phyloP scores from a whole-genome alignment of 2,888 invertebrate species.

The Acleris sparsana region DNA sequence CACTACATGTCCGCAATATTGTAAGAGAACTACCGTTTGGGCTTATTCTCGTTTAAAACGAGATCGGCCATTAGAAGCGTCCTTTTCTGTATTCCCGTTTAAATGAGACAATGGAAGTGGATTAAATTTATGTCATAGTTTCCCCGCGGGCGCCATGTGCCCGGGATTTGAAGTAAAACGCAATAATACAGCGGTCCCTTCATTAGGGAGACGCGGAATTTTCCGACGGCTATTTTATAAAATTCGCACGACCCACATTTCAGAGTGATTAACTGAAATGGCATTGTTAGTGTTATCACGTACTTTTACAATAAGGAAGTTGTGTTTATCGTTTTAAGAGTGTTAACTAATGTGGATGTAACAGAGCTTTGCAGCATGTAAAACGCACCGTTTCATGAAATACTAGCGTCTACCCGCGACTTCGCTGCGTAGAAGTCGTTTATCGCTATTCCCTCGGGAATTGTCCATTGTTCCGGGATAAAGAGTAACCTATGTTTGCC shows the following conservation, averaged over 20 bases:
- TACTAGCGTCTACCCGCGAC: too few relatives aligned
- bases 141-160: constrained; percentile 47
- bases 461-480: too few relatives aligned
- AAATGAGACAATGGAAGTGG: constrained; percentile 51
- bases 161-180: constrained; percentile 48
- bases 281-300: constrained; percentile 27
- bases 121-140: constrained; percentile 58
- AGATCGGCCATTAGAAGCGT: constrained; percentile 11
- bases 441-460: too few relatives aligned
- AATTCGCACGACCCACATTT: constrained; percentile 34
- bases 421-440: too few relatives aligned
- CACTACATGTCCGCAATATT: too few relatives aligned
- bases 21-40: neutral
- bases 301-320: constrained; percentile 14
- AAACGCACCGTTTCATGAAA: too few relatives aligned
- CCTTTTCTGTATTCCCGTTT: constrained; percentile 39
- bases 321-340: constrained; percentile 6
- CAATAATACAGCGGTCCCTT: constrained; percentile 57
- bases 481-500: too few relatives aligned
- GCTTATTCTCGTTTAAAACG: neutral
- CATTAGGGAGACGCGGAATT: constrained; percentile 56
- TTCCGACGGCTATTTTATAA: constrained; percentile 54
- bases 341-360: constrained; percentile 9
- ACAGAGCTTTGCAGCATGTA: neutral
- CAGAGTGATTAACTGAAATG: constrained; percentile 34